phyloP scores from a whole-genome alignment of 2,797 vertebrate genomes.

The Botia kubotai region DNA sequence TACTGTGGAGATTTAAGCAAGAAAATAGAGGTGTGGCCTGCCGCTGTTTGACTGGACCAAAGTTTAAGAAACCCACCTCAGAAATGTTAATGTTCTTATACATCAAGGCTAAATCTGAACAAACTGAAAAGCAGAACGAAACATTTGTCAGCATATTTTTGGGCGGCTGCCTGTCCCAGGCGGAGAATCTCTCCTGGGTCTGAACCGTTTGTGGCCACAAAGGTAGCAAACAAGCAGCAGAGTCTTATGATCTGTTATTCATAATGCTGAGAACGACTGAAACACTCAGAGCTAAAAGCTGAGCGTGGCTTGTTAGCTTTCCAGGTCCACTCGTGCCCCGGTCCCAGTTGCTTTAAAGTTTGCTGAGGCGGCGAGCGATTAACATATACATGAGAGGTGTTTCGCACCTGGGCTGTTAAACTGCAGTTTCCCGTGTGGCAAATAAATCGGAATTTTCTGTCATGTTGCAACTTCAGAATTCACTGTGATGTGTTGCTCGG shows the following conservation, averaged over 20 bases:
- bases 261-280: slow-evolving; percentile 43
- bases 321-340: slow-evolving; percentile 52
- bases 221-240: slow-evolving; percentile 14
- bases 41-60: not conserved
- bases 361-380: slow-evolving; percentile 74
- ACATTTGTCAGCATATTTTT: slow-evolving; percentile 3
- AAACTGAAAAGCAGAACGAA: slow-evolving; percentile 6
- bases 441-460: slow-evolving; percentile 45
- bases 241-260: slow-evolving; percentile 46
- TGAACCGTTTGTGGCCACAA: slow-evolving; percentile 8
- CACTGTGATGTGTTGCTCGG: slow-evolving; percentile 11
- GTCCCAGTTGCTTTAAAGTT: slow-evolving; percentile 58
- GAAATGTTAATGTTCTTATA: not conserved
- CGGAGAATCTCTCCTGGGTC: slow-evolving; percentile 1
- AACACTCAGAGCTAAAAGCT: slow-evolving; percentile 32
- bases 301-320: slow-evolving; percentile 50
- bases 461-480: slow-evolving; percentile 2
- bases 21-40: too few species aligned
- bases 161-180: slow-evolving; percentile 13
- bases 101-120: slow-evolving; percentile 5
- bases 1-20: too few species aligned
- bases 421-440: slow-evolving; percentile 47
- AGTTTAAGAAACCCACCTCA: not conserved
- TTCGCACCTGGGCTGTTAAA: slow-evolving; percentile 65
- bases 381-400: slow-evolving; percentile 74